Conservation (phyloP, 2,888 invertebrate species). For the Embidobia sp. region DNA sequence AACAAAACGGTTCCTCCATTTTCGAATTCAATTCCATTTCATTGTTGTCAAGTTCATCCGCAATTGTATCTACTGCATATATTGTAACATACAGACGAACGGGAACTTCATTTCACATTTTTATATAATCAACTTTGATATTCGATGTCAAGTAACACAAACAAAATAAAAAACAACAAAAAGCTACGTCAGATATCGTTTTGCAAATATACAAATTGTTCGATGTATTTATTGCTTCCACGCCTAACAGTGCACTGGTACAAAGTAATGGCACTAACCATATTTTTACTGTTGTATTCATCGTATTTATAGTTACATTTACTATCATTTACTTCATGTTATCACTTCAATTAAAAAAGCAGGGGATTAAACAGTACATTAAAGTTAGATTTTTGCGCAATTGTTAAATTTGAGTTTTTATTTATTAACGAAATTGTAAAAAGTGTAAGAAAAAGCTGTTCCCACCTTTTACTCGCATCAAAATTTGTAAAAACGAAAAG, state of each 20-base stretch:
- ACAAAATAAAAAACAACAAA: constrained; percentile 9
- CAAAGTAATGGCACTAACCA: constrained; percentile 55
- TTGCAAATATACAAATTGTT: constrained; percentile 30
- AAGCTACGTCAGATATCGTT: constrained; percentile 33
- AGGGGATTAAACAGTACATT: too few species aligned
- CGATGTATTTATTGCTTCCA: constrained; percentile 54
- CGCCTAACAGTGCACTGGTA: constrained; percentile 46
- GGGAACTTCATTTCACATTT: constrained; percentile 48
- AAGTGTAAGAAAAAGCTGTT: constrained; percentile 31
- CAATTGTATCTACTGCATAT: constrained; percentile 59
- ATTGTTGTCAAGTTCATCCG: constrained; percentile 53
- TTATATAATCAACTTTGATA: constrained; percentile 53
- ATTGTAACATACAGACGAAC: constrained; percentile 55
- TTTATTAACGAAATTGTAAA: constrained; percentile 8
- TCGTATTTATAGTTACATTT: constrained; percentile 57
- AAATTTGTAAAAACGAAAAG: constrained; percentile 18
- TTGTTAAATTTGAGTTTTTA: too few species aligned
- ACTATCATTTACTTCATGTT: constrained; percentile 30
- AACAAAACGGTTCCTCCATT: constrained; percentile 64
- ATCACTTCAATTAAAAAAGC: constrained; percentile 1
- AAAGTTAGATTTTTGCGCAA: too few species aligned
- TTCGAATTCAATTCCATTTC: constrained; percentile 46
- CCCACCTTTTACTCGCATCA: constrained; percentile 32
- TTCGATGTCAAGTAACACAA: constrained; percentile 37
- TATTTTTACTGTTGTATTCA: constrained; percentile 52